Evolutionary conservation across 2,888 invertebrate genomes (phyloP).

Genomic region (Coleophora deauratella): DNA sequence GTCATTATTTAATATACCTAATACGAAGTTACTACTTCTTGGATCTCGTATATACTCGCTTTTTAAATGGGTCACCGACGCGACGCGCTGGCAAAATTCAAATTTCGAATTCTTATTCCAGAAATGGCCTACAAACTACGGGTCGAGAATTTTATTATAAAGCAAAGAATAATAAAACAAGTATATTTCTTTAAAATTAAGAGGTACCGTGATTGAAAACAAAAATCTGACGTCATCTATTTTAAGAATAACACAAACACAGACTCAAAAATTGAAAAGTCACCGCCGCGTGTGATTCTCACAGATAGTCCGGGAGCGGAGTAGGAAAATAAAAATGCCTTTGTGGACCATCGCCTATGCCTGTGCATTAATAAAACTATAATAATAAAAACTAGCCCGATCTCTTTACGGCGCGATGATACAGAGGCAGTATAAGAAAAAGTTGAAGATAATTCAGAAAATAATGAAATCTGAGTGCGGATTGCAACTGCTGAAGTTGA

Average conservation of each 20-base stretch:
- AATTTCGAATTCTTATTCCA: too few relatives aligned
- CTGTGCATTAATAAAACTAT: constrained; percentile 60
- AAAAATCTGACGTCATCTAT: constrained; percentile 1
- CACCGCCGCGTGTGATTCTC: constrained; percentile 53
- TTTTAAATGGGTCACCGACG: too few relatives aligned
- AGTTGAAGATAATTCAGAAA: constrained; percentile 21
- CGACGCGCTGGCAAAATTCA: too few relatives aligned
- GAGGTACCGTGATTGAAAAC: background rate
- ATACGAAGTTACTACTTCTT: too few relatives aligned
- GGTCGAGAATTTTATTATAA: too few relatives aligned
- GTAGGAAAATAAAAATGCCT: constrained; percentile 57
- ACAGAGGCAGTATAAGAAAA: constrained; percentile 29
- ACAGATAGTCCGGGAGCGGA: constrained; percentile 48
- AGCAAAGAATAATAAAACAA: too few relatives aligned
- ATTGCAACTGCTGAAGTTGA: too few relatives aligned
- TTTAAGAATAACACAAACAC: constrained; percentile 5
- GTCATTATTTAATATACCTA: too few relatives aligned
- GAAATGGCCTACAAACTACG: too few relatives aligned
- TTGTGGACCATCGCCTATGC: constrained; percentile 31
- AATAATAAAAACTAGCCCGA: constrained; percentile 52
- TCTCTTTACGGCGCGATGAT: constrained; percentile 13
- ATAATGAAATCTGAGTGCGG: too few relatives aligned
- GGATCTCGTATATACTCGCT: too few relatives aligned
- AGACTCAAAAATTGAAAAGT: constrained; percentile 47
- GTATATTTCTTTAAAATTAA: too few relatives aligned